Conservation (phyloP, 2,888 invertebrate genomes). For the Dysmachus trigonus region DNA sequence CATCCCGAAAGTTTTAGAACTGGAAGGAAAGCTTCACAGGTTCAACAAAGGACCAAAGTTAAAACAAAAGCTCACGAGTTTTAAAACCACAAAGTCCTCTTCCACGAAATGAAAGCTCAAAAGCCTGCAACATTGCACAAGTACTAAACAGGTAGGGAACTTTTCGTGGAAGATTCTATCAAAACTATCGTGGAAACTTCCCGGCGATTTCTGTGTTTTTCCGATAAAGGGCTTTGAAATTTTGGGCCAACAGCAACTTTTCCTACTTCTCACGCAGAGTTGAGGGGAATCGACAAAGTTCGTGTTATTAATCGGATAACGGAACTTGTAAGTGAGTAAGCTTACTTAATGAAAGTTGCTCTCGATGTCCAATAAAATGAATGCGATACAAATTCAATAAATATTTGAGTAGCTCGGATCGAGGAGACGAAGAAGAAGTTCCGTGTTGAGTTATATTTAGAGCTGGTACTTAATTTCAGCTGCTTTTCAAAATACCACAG, state of each 20-base stretch:
- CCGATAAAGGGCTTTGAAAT: not conserved
- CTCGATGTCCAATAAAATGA: not conserved
- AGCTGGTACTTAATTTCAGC: not conserved
- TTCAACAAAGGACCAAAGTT: not conserved
- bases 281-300: not conserved
- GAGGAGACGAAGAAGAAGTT: not conserved
- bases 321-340: not conserved
- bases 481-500: not conserved
- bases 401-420: not conserved
- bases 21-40: not conserved
- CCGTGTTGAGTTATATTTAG: not conserved
- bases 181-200: not conserved
- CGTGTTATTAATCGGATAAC: not conserved
- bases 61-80: not conserved
- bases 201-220: not conserved
- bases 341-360: not conserved
- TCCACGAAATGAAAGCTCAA: not conserved
- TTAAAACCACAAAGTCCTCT: not conserved
- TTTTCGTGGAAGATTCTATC: not conserved
- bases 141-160: not conserved
- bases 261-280: not conserved
- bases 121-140: not conserved
- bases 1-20: not conserved
- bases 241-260: not conserved
- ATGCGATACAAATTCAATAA: not conserved